Base-by-base conservation (phyloP, 1,140 invertebrate species). In the Orchesella cincta region DNA sequence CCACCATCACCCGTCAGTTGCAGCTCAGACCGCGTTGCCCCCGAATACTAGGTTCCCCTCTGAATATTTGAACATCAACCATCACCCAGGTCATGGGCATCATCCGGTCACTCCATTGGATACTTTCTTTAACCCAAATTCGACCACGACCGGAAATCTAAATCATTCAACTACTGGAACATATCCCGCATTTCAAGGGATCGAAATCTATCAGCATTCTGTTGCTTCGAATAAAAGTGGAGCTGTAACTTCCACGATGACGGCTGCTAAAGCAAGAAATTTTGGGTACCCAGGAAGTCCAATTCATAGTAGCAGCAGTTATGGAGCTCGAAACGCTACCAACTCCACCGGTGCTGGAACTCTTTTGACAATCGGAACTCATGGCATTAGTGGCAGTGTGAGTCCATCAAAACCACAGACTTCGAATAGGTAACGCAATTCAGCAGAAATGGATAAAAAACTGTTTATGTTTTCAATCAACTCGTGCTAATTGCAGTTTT, bases 11-110 rank as follows among this genome's bases (percentile, higher is more conserved):
- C n/a, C 39, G 33, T 8, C 62, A 33, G 23, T 67, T 16, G 62
- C 26, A 33, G 8, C 62, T n/a, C 62, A 67, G 14, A 31, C 62
- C 28, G 33, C 2, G 8, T 67, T 67, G n/a, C 2, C 8, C 62
- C 62, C 62, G 33, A 33, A 14, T 16, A 1, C 62, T 31, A 67
- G 62, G 29, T 67, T 67, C 29, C 31, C 23, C 33, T 12, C 62
- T 31, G 62, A 67, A 67, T 67, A 67, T 31, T 31, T 67, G 26
- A 67, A 67, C n/a, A 67, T 67, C 62, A 67, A 67, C n/a, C 62
- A 57, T 57, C 52, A 67, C 31, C 62, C 62, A 67, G 62, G 62
- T 31, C 31, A 29, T 67, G 12, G 62, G 14, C 54, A 57, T 67
- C 62, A 67, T 67, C 62, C 62, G 62, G 62, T 67, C 62, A 67